Conservation (phyloP, 2,888 invertebrate genomes). For the Anaspis maculata region DNA sequence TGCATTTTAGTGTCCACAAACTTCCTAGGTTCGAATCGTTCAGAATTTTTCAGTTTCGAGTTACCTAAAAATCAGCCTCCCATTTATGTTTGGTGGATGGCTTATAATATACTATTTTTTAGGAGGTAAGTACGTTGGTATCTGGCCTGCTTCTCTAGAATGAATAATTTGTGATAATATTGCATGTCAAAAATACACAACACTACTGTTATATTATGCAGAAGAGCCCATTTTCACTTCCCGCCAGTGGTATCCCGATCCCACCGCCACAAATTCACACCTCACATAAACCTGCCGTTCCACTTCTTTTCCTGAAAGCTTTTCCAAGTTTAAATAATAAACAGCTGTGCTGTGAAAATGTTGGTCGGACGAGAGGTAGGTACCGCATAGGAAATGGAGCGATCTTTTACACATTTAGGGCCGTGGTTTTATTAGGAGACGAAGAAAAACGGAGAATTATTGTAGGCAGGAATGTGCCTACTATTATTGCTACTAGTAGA, state of each 20-base stretch:
- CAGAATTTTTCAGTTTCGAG: too few relatives aligned
- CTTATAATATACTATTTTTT: too few relatives aligned
- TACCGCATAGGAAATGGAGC: slow-evolving; percentile 8
- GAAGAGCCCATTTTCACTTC: slow-evolving; percentile 19
- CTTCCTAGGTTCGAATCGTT: too few relatives aligned
- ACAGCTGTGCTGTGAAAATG: slow-evolving; percentile 26
- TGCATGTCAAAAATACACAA: slow-evolving; percentile 19
- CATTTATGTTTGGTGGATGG: too few relatives aligned
- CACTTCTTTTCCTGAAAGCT: slow-evolving; percentile 30
- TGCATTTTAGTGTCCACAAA: too few relatives aligned
- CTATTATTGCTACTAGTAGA: too few relatives aligned
- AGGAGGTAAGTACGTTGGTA: too few relatives aligned
- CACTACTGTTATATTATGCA: slow-evolving; percentile 21
- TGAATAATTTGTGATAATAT: slow-evolving; percentile 19
- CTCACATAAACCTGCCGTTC: slow-evolving; percentile 22
- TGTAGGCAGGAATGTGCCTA: too few relatives aligned
- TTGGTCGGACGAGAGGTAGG: slow-evolving; percentile 18
- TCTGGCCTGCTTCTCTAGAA: too few relatives aligned
- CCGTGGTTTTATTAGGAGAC: slow-evolving; percentile 9
- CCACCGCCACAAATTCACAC: slow-evolving; percentile 24
- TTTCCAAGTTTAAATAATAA: slow-evolving; percentile 36
- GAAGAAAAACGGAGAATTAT: background rate
- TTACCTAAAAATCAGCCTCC: too few relatives aligned
- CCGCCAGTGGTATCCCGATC: slow-evolving; percentile 14
- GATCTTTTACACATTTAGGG: slow-evolving; percentile 8